A percentile compares a stretch with the other conserved stretches of the same genome.
phyloP scores from a whole-genome alignment of 1,140 invertebrate species.

The Teleogryllus occipitalis region DNA sequence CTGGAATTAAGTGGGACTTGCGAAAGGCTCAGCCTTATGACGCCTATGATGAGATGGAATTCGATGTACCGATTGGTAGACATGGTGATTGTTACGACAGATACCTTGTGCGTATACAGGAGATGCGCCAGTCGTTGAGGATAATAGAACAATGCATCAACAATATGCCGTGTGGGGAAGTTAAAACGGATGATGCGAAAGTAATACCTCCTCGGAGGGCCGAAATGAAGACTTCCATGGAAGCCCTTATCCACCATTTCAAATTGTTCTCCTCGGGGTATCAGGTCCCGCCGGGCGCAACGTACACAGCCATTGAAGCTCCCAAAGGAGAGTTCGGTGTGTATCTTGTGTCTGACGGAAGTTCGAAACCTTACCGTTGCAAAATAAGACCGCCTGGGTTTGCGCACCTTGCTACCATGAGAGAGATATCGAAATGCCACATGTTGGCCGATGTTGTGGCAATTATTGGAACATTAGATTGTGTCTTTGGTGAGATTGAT shows the following conservation, averaged over 20 bases:
- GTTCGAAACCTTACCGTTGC: constrained; percentile 69
- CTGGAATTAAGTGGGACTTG: constrained; percentile 85
- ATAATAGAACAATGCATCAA: constrained; percentile 77
- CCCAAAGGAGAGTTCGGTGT: constrained; percentile 84
- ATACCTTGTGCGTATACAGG: constrained; percentile 61
- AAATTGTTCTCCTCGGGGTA: constrained; percentile 76
- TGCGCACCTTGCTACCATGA: constrained; percentile 64
- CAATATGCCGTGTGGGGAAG: constrained; percentile 74
- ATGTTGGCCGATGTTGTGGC: constrained; percentile 93
- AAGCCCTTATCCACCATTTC: constrained; percentile 81
- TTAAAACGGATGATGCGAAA: constrained; percentile 78
- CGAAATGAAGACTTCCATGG: constrained; percentile 88
- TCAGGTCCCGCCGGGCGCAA: constrained; percentile 69
- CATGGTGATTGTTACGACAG: constrained; percentile 78
- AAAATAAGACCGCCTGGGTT: constrained; percentile 69
- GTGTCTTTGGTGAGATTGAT: constrained; percentile 4
- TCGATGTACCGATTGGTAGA: constrained; percentile 73
- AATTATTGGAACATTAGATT: constrained; percentile 68
- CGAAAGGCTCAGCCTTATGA: constrained; percentile 79
- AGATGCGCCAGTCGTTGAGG: constrained; percentile 67
- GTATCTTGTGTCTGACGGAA: constrained; percentile 78
- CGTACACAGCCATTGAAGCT: constrained; percentile 69
- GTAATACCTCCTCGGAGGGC: constrained; percentile 60
- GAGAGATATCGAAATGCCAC: constrained; percentile 76
- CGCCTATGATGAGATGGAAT: constrained; percentile 74